Evolutionary conservation across 1,140 invertebrate genomes (phyloP).

Genomic region (Chrysoperla carnea): DNA sequence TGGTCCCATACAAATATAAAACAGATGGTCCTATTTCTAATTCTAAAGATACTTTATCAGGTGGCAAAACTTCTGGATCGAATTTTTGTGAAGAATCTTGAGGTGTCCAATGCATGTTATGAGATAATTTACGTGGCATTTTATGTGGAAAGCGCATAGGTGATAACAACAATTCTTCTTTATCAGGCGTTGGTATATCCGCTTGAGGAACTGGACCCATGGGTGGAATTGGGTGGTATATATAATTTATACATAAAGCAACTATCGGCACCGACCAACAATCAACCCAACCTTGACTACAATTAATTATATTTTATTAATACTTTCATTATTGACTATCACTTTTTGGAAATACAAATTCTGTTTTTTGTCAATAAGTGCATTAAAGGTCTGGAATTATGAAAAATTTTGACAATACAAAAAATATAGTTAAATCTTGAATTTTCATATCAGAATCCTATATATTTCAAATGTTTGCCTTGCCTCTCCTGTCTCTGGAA

Average conservation of each 20-base stretch:
- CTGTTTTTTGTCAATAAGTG: too few relatives aligned
- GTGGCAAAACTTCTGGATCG: constrained; percentile 63
- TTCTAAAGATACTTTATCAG: constrained; percentile 80
- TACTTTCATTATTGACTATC: too few relatives aligned
- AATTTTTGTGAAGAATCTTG: constrained; percentile 50
- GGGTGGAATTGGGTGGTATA: constrained; percentile 79
- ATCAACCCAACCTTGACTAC: constrained; percentile 74
- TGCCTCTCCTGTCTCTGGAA: too few relatives aligned
- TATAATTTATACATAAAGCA: constrained; percentile 76
- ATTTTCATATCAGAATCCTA: too few relatives aligned
- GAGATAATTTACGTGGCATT: constrained; percentile 30
- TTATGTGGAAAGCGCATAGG: constrained; percentile 76
- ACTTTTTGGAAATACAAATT: too few relatives aligned
- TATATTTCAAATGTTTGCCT: too few relatives aligned
- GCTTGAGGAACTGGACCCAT: constrained; percentile 71
- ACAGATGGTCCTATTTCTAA: constrained; percentile 86
- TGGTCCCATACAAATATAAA: constrained; percentile 73
- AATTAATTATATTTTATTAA: constrained; percentile 4
- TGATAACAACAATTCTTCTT: constrained; percentile 79
- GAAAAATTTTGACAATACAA: too few relatives aligned
- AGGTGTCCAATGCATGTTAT: background rate
- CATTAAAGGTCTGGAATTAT: too few relatives aligned
- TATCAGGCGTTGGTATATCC: constrained; percentile 82
- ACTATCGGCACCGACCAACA: constrained; percentile 92
- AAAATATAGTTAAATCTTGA: too few relatives aligned